These are phyloP conservation scores for Orcinus orca DNA, from an alignment of 2,113 vertebrate species.

Conservation along the genomic window DNA sequence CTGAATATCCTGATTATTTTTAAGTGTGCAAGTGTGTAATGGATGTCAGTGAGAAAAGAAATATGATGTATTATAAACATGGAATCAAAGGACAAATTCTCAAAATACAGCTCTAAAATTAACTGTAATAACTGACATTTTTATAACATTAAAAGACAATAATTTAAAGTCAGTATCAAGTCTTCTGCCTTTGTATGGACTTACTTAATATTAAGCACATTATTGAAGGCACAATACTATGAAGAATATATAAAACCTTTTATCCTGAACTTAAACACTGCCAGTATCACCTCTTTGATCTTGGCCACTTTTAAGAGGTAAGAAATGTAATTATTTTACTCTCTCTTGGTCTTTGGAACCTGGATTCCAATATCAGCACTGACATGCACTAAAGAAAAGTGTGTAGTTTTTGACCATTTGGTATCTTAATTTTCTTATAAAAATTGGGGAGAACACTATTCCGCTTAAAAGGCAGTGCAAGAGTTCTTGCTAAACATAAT, in stretches of 20 bases:
- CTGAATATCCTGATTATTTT: background rate
- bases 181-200: no score
- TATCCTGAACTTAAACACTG: background rate
- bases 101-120: background rate
- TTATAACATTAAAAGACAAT: background rate
- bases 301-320: background rate
- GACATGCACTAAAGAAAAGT: accelerated
- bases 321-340: background rate
- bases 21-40: accelerated
- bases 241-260: background rate
- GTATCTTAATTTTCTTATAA: background rate
- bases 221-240: background rate
- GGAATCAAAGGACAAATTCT: background rate
- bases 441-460: background rate
- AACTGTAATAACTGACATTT: background rate
- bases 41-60: background rate
- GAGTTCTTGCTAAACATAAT: background rate
- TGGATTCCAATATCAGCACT: accelerated
- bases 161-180: background rate
- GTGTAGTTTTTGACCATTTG: no score
- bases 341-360: background rate
- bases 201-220: background rate
- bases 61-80: background rate
- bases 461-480: background rate
- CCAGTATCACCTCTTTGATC: background rate